phyloP scores from a whole-genome alignment of 2,888 invertebrate species.

The Netelia inedita region DNA sequence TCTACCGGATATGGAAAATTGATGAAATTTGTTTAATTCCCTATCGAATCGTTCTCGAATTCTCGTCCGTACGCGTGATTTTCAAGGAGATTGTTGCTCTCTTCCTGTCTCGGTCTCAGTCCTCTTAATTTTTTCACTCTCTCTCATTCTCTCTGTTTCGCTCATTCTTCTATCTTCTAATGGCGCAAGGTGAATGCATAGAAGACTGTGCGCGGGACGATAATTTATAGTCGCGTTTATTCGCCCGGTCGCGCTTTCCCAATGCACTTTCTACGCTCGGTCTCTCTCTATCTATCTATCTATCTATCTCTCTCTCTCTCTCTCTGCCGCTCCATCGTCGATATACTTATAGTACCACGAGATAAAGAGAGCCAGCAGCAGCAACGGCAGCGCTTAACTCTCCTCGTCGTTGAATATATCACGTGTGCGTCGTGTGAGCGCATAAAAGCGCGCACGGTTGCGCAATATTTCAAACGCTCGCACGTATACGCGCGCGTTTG shows the following conservation, averaged over 20 bases:
- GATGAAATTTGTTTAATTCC: too few relatives aligned
- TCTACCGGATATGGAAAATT: too few relatives aligned
- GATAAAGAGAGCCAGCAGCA: conserved; percentile 8
- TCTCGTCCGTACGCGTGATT: neutral
- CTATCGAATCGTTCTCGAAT: too few relatives aligned
- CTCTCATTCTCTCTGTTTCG: conserved; percentile 2
- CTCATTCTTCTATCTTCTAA: conserved; percentile 40
- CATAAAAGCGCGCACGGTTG: conserved; percentile 43
- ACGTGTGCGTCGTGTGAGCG: conserved; percentile 38
- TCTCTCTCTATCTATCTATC: conserved; percentile 70
- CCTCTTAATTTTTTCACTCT: conserved; percentile 4
- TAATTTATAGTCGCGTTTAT: conserved; percentile 83
- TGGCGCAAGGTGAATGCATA: conserved; percentile 68
- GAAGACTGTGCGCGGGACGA: conserved; percentile 71
- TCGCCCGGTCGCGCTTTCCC: conserved; percentile 82
- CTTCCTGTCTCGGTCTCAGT: conserved; percentile 48
- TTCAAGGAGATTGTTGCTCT: conserved; percentile 53
- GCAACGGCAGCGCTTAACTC: neutral
- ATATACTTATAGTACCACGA: neutral
- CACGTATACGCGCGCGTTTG: neutral
- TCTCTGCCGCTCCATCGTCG: conserved; percentile 21
- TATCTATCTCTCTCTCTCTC: conserved; percentile 31
- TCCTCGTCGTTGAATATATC: conserved; percentile 27
- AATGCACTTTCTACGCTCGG: conserved; percentile 83
- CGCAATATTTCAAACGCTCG: conserved; percentile 38